Evolutionary conservation across 2,888 invertebrate genomes (phyloP), one percentile per base, ranked within the genome.

Genomic region (Drosophila emarginata): DNA sequence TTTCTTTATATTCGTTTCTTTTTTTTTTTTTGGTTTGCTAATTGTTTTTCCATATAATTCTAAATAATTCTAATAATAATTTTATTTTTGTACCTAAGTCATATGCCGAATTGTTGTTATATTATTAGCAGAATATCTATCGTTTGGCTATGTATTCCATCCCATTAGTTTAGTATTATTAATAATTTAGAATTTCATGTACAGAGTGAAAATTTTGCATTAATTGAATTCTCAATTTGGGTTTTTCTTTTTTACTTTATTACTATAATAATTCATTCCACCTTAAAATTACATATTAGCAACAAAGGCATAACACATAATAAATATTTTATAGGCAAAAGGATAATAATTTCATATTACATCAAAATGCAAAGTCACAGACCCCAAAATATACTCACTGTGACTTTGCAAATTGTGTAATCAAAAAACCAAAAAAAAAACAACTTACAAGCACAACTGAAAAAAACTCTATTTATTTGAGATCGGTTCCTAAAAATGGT

Each of bases 331-430:
- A 9, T 45, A 45, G 40, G 15, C 21, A 45, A 12, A 56, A 54
- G 51, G 45, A 32, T 6, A 15, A 15, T 14, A 26, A 52, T 21
- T 26, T 51, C 71, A 71, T 79, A 87, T 81, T 80, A 74, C 73
- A 60, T 32, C 79, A 86, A 77, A 77, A 64, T 51, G 72, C 77
- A 78, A 85, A 74, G 64, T 76, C 82, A 79, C 79, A 80, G 81
- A 87, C 89, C 87, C 83, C 87, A 89, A 78, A 79, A 74, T 79
- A 75, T 78, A 77, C 75, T 79, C 39, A 74, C 76, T 77, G 78
- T 70, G 83, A 79, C 75, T 72, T 77, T 76, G 77, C 67, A 68
- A 66, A 69, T 82, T 85, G 76, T 71, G 67, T 75, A 80, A 87
- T 89, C 62, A 32, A 39, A 64, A 56, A 52, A 4, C 32, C 37